phyloP scores from a whole-genome alignment of 1,140 invertebrate species.

The Conus ventricosus region DNA sequence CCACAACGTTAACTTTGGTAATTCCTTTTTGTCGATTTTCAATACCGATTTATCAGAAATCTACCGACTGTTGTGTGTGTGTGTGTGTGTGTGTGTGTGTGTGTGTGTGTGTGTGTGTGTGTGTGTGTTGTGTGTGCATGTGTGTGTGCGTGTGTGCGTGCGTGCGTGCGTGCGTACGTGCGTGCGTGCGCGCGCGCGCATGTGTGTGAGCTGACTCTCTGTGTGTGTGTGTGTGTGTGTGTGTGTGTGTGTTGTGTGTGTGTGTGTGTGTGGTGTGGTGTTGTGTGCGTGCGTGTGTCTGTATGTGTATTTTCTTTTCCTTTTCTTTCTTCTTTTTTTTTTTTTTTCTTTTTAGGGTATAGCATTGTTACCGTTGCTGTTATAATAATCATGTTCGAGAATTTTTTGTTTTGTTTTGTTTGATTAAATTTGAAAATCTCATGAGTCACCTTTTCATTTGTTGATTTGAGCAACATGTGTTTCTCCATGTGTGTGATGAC shows the following conservation, averaged over 20 bases:
- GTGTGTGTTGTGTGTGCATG: conserved; percentile 2
- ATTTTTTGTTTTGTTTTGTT: too few relatives aligned
- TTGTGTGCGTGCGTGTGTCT: not conserved
- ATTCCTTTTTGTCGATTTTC: not conserved
- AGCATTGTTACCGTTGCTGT: too few relatives aligned
- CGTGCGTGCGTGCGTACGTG: conserved; percentile 23
- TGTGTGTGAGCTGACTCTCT: not conserved
- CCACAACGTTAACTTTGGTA: not conserved
- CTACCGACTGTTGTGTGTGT: conserved; percentile 7
- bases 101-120: conserved; percentile 25
- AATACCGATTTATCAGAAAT: not conserved
- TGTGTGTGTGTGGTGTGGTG: not conserved
- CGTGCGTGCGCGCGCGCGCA: not conserved
- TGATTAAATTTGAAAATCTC: too few relatives aligned
- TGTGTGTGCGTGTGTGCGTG: conserved; percentile 29
- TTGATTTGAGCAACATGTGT: too few relatives aligned
- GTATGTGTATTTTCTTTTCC: not conserved
- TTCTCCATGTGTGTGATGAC: too few relatives aligned
- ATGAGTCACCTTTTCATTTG: too few relatives aligned
- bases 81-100: conserved; percentile 33
- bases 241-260: not conserved
- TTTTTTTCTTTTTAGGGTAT: too few relatives aligned
- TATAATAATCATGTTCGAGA: too few relatives aligned
- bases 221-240: not conserved
- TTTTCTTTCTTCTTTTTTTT: not conserved